Percentiles rank a stretch among this genome's conserved stretches.
Conservation (phyloP, 2,113 vertebrate genomes). For the Telmatochromis sp. region DNA sequence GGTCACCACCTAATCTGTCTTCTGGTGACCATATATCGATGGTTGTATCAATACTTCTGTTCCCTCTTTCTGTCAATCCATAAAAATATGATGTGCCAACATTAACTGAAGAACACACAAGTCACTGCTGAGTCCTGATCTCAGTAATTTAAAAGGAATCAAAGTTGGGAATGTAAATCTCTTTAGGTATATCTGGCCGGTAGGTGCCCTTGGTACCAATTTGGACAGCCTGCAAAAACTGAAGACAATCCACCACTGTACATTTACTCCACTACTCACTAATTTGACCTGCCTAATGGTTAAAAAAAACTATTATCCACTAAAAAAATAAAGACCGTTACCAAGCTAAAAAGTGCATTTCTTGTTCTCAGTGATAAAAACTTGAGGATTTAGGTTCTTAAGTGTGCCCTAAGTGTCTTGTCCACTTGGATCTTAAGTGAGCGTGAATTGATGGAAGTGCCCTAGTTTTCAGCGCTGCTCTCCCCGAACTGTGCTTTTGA, state of each 20-base stretch:
- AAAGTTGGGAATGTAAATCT: neutral
- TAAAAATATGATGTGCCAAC: neutral
- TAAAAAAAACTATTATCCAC: neutral
- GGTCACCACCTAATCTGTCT: neutral
- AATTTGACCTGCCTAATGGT: neutral
- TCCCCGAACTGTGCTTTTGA: neutral
- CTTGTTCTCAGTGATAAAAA: neutral
- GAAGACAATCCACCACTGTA: neutral
- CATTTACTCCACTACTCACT: neutral
- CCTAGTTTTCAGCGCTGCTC: neutral
- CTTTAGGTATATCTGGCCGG: neutral
- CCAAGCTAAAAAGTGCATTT: neutral
- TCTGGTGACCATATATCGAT: neutral
- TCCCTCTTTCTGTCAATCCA: neutral
- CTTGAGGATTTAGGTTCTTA: neutral
- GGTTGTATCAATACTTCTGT: neutral
- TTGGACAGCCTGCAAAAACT: neutral
- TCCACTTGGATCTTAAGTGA: neutral
- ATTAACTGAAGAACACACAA: neutral
- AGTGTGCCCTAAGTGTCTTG: neutral
- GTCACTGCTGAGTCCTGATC: constrained; percentile 3
- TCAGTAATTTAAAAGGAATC: neutral
- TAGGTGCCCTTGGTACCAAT: neutral
- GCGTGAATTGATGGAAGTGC: neutral
- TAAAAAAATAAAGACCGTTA: neutral